Evolutionary conservation across 2,113 vertebrate species (phyloP).

Genomic region (Hipposideros armiger): DNA sequence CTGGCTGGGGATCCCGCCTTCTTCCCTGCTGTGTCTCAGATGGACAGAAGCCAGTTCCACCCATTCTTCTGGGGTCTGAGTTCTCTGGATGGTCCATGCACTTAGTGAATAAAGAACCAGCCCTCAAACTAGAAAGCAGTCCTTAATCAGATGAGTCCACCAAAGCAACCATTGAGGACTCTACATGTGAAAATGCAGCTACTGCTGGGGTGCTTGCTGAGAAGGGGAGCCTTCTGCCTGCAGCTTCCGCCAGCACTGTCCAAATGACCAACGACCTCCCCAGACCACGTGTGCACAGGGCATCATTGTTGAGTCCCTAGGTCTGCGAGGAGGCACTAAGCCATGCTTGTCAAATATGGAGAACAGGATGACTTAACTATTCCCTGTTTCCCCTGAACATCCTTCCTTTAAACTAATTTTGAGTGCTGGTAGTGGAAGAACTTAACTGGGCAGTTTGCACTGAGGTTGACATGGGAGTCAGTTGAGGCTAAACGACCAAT

Average conservation of each 20-base stretch:
- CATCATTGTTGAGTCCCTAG: neutral
- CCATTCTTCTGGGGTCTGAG: neutral
- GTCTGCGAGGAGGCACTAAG: neutral
- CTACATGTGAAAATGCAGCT: neutral
- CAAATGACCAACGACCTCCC: neutral
- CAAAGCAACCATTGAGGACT: neutral
- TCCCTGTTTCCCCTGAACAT: neutral
- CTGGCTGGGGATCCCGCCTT: neutral
- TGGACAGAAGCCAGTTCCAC: neutral
- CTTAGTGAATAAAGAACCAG: neutral
- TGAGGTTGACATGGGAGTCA: neutral
- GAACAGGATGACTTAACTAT: neutral
- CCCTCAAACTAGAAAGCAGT: neutral
- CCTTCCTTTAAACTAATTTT: neutral
- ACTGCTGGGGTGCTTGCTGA: neutral
- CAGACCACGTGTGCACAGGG: neutral
- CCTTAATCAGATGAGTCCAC: neutral
- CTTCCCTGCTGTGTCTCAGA: neutral
- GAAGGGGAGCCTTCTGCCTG: neutral
- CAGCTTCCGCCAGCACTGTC: neutral
- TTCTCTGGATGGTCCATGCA: neutral
- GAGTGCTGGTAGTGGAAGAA: neutral
- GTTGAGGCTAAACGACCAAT: neutral
- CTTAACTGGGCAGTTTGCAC: neutral
- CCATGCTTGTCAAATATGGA: neutral